phyloP scores from a whole-genome alignment of 2,888 invertebrate genomes.

The Nomada fucata region DNA sequence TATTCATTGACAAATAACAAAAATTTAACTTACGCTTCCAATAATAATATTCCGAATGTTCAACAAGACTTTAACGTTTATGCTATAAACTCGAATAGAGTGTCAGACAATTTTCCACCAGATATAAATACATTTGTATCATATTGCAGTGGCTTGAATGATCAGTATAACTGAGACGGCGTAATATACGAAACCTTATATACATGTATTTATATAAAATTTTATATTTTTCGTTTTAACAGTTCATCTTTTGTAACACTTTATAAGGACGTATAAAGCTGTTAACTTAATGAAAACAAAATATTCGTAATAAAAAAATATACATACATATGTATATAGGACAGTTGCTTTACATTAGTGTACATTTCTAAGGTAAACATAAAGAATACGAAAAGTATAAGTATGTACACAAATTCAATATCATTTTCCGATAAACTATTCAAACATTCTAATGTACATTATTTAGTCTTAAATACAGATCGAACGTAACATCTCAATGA shows the following conservation, averaged over 20 bases:
- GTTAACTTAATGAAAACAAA: conserved; percentile 7
- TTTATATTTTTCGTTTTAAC: conserved; percentile 18
- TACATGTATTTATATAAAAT: background rate
- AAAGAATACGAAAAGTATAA: conserved; percentile 23
- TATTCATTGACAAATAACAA: background rate
- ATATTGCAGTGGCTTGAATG: background rate
- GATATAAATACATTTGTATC: conserved; percentile 1
- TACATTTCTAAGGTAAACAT: conserved; percentile 37
- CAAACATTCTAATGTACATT: conserved; percentile 23
- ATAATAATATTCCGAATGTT: background rate
- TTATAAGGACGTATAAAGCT: background rate
- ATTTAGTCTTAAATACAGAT: conserved; percentile 13
- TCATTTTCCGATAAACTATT: background rate
- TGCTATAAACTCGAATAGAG: background rate
- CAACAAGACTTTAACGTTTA: conserved; percentile 1
- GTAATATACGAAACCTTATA: background rate
- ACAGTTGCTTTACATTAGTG: conserved; percentile 43
- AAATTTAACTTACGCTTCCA: background rate
- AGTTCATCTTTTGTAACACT: conserved; percentile 16
- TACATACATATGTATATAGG: conserved; percentile 34
- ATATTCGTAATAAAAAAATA: background rate
- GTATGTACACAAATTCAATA: conserved; percentile 38
- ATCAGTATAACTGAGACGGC: conserved; percentile 22
- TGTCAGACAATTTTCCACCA: background rate
- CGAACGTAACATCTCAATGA: conserved; percentile 10